Base-by-base conservation (phyloP, 2,113 vertebrate genomes). In the Meles meles region DNA sequence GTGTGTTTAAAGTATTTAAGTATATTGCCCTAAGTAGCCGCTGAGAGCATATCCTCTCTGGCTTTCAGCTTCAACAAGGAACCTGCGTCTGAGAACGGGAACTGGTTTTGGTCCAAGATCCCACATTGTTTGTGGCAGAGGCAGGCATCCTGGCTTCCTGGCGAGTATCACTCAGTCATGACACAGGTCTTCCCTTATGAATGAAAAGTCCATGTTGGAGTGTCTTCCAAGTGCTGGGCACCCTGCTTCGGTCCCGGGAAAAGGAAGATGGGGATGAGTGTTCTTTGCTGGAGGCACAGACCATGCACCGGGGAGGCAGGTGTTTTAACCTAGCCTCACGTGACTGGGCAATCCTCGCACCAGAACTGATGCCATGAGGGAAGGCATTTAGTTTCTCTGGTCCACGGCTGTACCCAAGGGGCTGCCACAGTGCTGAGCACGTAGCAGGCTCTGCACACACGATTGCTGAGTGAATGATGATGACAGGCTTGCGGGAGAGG, bases 401-500 rank as follows among this genome's bases (percentile, higher is more conserved):
- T 12, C 47, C 11, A 7, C 6, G 6, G n/a, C n/a, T 71, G 0
- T n/a, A 2, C 14, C 18, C 17, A 2, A 55, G 14, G 1, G 39
- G 31, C 34, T 42, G 37, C 47, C 44, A 31, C 10, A 18, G 29
- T 9, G 3, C 34, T 6, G 31, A 18, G 49, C 13, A 10, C 23
- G 10, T 11, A 42, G 74, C 25, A 47, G n/a, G 7, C 47, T 72
- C 39, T 21, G 4, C 29, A 13, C 3, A 7, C 23, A 2, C 49
- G 57, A 44, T 34, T 72, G 20, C 44, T n/a, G 29, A n/a, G 10
- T 81, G 72, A 89, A 14, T 81, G 47, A 31, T 5, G 25, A 47
- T 12, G 34, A n/a, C 37, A 77, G 7, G 7, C 18, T 72, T 67
- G 17, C 21, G 4, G 5, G 23, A 74, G 39, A 31, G 18, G n/a